Evolutionary conservation across 2,113 vertebrate genomes (phyloP), one percentile per base, ranked within the genome.

Genomic region (Riparia riparia): DNA sequence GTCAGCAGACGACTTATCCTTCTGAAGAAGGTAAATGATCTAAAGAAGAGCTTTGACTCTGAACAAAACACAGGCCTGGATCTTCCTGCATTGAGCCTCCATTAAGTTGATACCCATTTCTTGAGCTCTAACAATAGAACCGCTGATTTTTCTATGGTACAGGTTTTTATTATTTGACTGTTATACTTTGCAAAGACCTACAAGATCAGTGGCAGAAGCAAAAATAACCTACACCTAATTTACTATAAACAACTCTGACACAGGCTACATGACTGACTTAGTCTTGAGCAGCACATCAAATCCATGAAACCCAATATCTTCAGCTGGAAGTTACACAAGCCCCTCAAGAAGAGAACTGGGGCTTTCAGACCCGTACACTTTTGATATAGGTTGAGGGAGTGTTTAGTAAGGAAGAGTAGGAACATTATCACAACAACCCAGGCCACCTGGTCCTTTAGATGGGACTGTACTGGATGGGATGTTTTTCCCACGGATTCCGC

Each of bases 331-430:
- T 71, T 68, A 42, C 10, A 58, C 25, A 42, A 5, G 8, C 0
- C 1, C 2, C 29, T 18, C 0, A 1, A 10, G 82, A 54, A 61
- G 7, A 76, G 37, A 68, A 56, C 0, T 2, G 1, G 6, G 31
- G 9, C 10, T 68, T 82, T 84, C 41, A 63, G 49, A 26, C 26
- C 26, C 15, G 9, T 8, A 22, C 0, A 1, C 1, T 77, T 89
- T 76, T 54, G 25, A 24, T 16, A 41, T 11, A 39, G n/a, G 45
- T 44, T 54, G 19, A 72, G 45, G 50, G 2, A 7, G 6, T 10
- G 15, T 65, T 72, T 19, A 13, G 47, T 8, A 37, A 24, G 31
- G 45, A 88, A 65, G n/a, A 57, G 25, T 2, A 41, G 54, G 31
- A 80, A 50, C 8, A 8, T 26, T 49, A 34, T 8, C 61, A 64